These are phyloP conservation scores for Polypterus bichir DNA, from an alignment of 2,113 vertebrate genomes.

Conservation along the genomic window DNA sequence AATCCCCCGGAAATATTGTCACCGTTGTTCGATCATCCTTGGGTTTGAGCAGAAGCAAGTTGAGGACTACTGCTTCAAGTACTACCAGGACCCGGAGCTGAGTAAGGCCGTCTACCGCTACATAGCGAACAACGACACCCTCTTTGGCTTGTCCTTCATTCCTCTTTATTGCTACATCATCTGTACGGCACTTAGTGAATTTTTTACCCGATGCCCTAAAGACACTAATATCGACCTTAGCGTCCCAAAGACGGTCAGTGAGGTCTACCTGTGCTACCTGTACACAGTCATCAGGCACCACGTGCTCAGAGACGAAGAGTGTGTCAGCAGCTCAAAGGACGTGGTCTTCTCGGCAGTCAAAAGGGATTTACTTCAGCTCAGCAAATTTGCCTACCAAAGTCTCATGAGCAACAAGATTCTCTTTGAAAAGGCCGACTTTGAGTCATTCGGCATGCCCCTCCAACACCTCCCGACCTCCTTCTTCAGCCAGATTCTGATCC, in stretches of 20 bases:
- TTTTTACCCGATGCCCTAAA: slow-evolving; percentile 16
- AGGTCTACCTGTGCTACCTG: slow-evolving; percentile 43
- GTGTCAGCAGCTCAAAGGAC: slow-evolving; percentile 20
- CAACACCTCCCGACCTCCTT: slow-evolving; percentile 33
- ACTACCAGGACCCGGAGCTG: slow-evolving; percentile 31
- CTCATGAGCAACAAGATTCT: slow-evolving; percentile 37
- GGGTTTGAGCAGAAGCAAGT: slow-evolving; percentile 43
- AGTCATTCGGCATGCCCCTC: slow-evolving; percentile 26
- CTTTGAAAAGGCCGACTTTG: slow-evolving; percentile 29
- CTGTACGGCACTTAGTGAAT: slow-evolving; percentile 38
- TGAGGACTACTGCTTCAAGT: slow-evolving; percentile 37
- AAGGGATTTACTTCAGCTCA: slow-evolving; percentile 30
- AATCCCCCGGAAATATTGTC: slow-evolving; percentile 33
- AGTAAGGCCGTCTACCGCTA: slow-evolving; percentile 34
- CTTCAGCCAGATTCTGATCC: slow-evolving; percentile 34
- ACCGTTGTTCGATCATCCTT: slow-evolving; percentile 38
- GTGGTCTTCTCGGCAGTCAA: slow-evolving; percentile 27
- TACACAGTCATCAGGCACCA: slow-evolving; percentile 37
- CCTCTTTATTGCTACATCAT: slow-evolving; percentile 50
- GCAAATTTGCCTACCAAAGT: slow-evolving; percentile 37
- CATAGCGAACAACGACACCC: slow-evolving; percentile 32
- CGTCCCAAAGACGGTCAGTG: slow-evolving; percentile 40
- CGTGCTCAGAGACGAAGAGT: slow-evolving; percentile 17
- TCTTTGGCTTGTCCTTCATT: slow-evolving; percentile 45
- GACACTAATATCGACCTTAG: slow-evolving; percentile 28